These are phyloP conservation scores for Alectoris magna DNA, from an alignment of 2,797 vertebrate species.

Conservation along the genomic window DNA sequence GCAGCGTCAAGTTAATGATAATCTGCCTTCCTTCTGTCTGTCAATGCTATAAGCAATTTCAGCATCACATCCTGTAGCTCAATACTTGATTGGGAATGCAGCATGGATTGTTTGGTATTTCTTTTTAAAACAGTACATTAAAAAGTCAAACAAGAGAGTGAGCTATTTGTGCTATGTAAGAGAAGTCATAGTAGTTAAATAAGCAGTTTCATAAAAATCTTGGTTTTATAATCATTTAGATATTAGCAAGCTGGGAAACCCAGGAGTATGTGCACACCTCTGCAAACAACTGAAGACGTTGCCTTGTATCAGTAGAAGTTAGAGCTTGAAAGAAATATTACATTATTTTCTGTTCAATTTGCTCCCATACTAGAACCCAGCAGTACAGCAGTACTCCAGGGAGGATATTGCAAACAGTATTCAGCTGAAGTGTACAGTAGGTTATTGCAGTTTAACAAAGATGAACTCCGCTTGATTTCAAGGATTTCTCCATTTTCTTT, in stretches of 20 bases:
- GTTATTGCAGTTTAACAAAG: conserved; percentile 56
- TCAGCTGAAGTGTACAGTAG: conserved; percentile 31
- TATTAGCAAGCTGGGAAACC: background rate
- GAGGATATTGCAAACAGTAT: conserved; percentile 41
- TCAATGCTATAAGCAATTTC: background rate
- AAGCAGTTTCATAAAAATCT: background rate
- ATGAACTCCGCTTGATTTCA: conserved; percentile 54
- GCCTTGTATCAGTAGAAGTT: background rate
- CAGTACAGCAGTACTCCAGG: conserved; percentile 12
- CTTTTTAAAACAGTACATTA: conserved; percentile 10
- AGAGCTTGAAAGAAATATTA: conserved; percentile 10
- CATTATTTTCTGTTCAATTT: conserved; percentile 51
- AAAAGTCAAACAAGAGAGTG: background rate
- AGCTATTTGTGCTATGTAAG: background rate
- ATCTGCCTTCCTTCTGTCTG: background rate
- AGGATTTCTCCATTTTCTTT: conserved; percentile 59
- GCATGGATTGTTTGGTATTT: background rate
- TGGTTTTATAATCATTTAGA: background rate
- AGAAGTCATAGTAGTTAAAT: background rate
- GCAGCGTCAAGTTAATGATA: background rate
- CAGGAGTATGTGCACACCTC: background rate
- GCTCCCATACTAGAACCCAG: background rate
- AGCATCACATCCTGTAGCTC: background rate
- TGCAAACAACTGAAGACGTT: background rate
- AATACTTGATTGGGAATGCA: background rate